Percentiles rank a stretch among this genome's conserved stretches.
Evolutionary conservation across 2,888 invertebrate species (phyloP).

Genomic region (Rhopalosiphum nymphaeae): DNA sequence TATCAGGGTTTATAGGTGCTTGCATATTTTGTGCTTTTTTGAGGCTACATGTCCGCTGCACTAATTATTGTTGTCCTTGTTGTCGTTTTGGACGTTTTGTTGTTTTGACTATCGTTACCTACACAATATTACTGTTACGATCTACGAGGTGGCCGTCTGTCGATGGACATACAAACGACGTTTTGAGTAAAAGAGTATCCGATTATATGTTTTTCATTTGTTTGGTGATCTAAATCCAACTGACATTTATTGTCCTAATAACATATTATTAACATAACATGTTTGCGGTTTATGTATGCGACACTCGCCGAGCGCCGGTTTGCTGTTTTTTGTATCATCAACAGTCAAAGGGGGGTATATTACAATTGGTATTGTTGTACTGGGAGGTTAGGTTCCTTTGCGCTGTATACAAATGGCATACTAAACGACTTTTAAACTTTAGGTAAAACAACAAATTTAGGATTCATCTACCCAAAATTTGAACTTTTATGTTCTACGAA

Average conservation of each 20-base stretch:
- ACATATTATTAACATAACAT: background rate
- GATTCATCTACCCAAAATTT: background rate
- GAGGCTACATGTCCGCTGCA: background rate
- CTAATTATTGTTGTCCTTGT: background rate
- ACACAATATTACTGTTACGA: background rate
- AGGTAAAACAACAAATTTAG: background rate
- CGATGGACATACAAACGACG: background rate
- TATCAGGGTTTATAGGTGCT: background rate
- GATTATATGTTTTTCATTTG: background rate
- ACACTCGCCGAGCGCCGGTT: background rate
- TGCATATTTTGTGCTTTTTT: background rate
- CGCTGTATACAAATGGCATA: background rate
- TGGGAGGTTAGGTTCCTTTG: background rate
- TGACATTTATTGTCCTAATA: background rate
- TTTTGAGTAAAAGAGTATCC: background rate
- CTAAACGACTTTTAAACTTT: background rate
- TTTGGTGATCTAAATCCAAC: background rate
- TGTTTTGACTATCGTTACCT: background rate
- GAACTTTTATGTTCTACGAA: background rate
- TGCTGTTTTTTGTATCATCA: background rate
- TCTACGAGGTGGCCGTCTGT: background rate
- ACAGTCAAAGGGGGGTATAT: background rate
- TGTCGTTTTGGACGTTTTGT: background rate
- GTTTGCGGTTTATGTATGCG: background rate
- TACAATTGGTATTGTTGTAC: background rate